Percentiles rank a stretch among this genome's conserved stretches.
Conservation (phyloP, 2,888 invertebrate genomes). For the Heliconius erato region DNA sequence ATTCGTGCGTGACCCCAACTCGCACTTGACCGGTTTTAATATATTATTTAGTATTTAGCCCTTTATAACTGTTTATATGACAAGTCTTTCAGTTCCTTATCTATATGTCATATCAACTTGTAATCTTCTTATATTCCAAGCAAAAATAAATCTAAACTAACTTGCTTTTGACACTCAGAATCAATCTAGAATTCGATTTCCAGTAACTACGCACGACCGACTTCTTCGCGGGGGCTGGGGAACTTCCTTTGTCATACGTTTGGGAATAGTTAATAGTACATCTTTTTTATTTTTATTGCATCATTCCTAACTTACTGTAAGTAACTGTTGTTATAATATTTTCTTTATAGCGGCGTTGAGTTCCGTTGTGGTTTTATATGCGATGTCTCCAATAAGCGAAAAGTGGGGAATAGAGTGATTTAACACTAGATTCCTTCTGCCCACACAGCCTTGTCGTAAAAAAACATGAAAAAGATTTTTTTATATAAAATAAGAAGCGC, state of each 20-base stretch:
- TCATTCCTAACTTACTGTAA: not conserved
- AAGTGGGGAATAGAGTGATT: too few species aligned
- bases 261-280: constrained; percentile 33
- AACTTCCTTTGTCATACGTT: constrained; percentile 40
- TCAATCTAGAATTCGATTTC: constrained; percentile 49
- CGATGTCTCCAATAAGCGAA: not conserved
- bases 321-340: not conserved
- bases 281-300: not conserved
- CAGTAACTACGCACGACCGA: constrained; percentile 49
- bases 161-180: constrained; percentile 43
- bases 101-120: not conserved
- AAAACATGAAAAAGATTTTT: too few species aligned
- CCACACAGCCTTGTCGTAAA: too few species aligned
- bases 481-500: too few species aligned
- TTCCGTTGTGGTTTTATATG: not conserved
- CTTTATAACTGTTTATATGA: not conserved
- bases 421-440: too few species aligned
- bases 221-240: constrained; percentile 32
- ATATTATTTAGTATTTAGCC: not conserved
- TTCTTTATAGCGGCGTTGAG: not conserved
- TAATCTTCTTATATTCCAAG: not conserved
- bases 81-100: not conserved
- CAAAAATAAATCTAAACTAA: constrained; percentile 19
- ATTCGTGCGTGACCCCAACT: too few species aligned
- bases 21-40: too few species aligned